Evolutionary conservation across 1,140 invertebrate genomes (phyloP).

Genomic region (Hyles euphorbiae): DNA sequence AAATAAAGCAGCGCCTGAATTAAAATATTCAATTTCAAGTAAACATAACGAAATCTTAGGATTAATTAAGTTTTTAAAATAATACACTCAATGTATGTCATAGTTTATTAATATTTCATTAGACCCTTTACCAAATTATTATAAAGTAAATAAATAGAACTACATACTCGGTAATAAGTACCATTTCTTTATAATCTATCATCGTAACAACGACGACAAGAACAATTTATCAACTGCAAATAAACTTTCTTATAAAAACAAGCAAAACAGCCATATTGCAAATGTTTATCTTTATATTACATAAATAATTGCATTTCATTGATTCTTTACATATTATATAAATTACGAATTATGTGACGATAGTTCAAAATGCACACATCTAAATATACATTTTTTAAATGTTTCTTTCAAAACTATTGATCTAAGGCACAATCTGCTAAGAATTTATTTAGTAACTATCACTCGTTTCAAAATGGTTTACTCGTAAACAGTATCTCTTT

Average conservation of each 20-base stretch:
- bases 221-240: constrained; percentile 59
- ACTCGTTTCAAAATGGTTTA: constrained; percentile 47
- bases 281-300: constrained; percentile 47
- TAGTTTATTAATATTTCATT: constrained; percentile 73
- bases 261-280: constrained; percentile 68
- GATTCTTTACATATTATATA: constrained; percentile 29
- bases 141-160: constrained; percentile 71
- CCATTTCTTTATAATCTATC: constrained; percentile 54
- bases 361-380: constrained; percentile 52
- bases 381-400: constrained; percentile 43
- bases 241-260: constrained; percentile 65
- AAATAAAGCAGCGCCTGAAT: no score
- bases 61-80: constrained; percentile 1
- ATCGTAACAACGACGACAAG: constrained; percentile 44
- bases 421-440: constrained; percentile 72
- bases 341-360: constrained; percentile 34
- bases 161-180: constrained; percentile 70
- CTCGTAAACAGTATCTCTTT: constrained; percentile 39
- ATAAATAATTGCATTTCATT: constrained; percentile 56
- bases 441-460: constrained; percentile 64
- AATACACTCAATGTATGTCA: constrained; percentile 39
- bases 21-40: no score
- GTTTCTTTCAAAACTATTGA: constrained; percentile 44
- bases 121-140: constrained; percentile 74
- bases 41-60: neutral